Evolutionary conservation across 2,113 vertebrate genomes (phyloP).

Genomic region (Myrmophylax atrothorax): DNA sequence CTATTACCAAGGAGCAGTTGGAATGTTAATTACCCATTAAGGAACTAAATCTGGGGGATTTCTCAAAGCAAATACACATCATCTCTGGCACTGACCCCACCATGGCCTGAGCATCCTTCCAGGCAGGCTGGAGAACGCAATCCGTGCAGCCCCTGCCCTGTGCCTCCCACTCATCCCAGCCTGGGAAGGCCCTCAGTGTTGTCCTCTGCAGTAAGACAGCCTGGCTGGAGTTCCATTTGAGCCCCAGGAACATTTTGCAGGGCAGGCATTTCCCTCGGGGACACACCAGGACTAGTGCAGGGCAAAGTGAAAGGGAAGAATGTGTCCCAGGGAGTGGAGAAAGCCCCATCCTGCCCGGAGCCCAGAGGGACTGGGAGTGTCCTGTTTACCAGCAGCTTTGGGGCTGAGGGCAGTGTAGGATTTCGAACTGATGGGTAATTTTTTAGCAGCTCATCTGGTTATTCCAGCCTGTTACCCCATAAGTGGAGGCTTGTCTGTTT

Average conservation of each 20-base stretch:
- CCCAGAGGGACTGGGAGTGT: not conserved
- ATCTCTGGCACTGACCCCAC: slow-evolving; percentile 26
- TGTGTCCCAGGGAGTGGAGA: not conserved
- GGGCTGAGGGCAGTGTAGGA: not conserved
- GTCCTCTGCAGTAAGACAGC: not conserved
- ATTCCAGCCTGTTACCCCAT: not conserved
- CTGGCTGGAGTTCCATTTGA: not conserved
- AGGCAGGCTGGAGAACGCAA: not conserved
- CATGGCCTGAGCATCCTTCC: not conserved
- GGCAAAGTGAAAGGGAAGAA: not conserved
- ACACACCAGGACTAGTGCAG: not conserved
- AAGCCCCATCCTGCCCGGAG: not conserved
- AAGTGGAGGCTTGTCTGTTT: not conserved
- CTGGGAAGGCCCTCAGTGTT: not conserved
- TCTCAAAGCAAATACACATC: slow-evolving; percentile 42
- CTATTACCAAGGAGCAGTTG: slow-evolving; percentile 22
- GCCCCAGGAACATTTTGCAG: not conserved
- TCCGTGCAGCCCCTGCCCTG: not conserved
- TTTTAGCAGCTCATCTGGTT: not conserved
- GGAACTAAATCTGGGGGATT: slow-evolving; percentile 58
- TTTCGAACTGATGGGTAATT: not conserved
- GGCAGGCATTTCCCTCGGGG: not conserved
- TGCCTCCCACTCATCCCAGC: not conserved
- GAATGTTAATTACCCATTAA: slow-evolving; percentile 48
- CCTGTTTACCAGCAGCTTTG: not conserved